Evolutionary conservation across 2,888 invertebrate genomes (phyloP), one percentile per base, ranked within the genome.

Genomic region (Plebejus melissa): DNA sequence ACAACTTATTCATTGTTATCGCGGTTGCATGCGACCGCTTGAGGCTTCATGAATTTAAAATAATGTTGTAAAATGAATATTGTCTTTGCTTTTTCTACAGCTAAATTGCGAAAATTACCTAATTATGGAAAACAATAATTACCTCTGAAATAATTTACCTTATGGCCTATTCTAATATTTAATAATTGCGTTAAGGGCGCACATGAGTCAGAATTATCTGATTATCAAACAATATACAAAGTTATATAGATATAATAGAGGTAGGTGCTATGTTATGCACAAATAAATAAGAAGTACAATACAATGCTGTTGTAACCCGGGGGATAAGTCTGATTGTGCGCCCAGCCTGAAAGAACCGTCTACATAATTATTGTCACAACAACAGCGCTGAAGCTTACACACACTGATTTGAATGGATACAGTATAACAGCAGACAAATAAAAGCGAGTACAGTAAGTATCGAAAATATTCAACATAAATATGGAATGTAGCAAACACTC

Each of bases 401-500:
- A 77, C 72, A 72, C 72, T 54, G 72, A 72, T 28, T 32, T 54
- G 72, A 72, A 6, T 22, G 72, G 72, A 54, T 46, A 11, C 28
- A 46, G 1, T 32, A 32, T 76, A 76, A 76, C 76, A 78, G 78
- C 79, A 80, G 79, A 79, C 71, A 79, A 79, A 72, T 78, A 79
- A 78, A 78, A 84, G 86, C 84, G 80, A 84, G 84, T 85, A 87
- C 87, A 87, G 85, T 84, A 86, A 88, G 84, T 85, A 89, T 87
- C 86, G 87, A 90, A 85, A 91, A 89, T 90, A 91, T 90, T 92
- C 91, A 92, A 92, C 93, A 93, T 93, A 93, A 93, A 93, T 92
- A 93, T 93, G 93, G 93, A 93, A 93, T 93, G 93, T 93, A 93
- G 90, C 88, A 90, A 91, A 93, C 93, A 92, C 92, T 92, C 93